These are phyloP conservation scores for Paedocypris sp. DNA, from an alignment of 2,113 vertebrate species.

Conservation along the genomic window DNA sequence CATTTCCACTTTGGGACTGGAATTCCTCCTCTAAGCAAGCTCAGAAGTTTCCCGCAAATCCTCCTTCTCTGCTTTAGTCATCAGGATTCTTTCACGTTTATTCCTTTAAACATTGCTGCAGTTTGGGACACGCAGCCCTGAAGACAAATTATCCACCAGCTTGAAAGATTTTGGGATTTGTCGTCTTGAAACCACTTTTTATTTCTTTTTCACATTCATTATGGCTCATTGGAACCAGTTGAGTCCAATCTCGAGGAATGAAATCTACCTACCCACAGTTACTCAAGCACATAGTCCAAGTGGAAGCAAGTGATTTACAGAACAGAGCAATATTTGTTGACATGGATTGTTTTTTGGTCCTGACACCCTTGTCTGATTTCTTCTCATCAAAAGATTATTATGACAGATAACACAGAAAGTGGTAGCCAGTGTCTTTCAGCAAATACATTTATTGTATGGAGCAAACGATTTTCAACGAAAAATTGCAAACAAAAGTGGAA, in stretches of 20 bases:
- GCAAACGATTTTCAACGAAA: too few relatives aligned
- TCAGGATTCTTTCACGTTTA: conserved; percentile 17
- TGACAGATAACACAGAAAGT: conserved; percentile 13
- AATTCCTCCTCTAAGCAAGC: neutral
- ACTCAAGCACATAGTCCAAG: too few relatives aligned
- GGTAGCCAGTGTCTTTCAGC: too few relatives aligned
- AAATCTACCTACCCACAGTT: conserved; percentile 14
- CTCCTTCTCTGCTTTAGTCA: conserved; percentile 2
- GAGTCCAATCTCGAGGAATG: conserved; percentile 24
- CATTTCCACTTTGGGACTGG: conserved; percentile 10
- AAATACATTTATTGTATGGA: too few relatives aligned
- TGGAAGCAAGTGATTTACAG: too few relatives aligned
- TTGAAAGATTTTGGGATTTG: conserved; percentile 5
- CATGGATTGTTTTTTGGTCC: neutral
- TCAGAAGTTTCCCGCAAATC: conserved; percentile 4
- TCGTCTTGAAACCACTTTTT: conserved; percentile 18
- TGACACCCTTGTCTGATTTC: conserved; percentile 22
- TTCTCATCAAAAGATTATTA: conserved; percentile 17
- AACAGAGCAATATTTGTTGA: neutral
- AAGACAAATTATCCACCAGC: conserved; percentile 28
- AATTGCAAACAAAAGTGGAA: too few relatives aligned
- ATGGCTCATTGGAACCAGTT: conserved; percentile 35
- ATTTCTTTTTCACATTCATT: conserved; percentile 15
- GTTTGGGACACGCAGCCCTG: conserved; percentile 8
- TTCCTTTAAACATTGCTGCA: conserved; percentile 21